These are phyloP conservation scores for Thalassophryne amazonica DNA, from an alignment of 2,797 vertebrate species.

Conservation along the genomic window DNA sequence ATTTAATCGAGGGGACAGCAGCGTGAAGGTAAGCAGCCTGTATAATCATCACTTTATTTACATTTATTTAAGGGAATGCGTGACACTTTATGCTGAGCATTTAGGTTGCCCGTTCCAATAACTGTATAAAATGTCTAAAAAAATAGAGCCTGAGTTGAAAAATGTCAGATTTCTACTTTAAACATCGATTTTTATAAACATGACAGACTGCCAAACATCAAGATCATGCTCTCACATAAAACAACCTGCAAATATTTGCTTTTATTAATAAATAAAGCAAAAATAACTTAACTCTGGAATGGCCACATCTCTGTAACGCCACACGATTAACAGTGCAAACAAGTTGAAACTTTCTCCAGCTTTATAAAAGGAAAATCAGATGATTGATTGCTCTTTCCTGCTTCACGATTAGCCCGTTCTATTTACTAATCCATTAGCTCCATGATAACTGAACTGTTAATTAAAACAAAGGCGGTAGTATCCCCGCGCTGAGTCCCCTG, in stretches of 20 bases:
- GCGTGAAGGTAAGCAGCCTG: no score
- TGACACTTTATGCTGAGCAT: no score
- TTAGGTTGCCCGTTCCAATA: no score
- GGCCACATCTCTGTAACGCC: neutral
- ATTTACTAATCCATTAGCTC: slow-evolving; percentile 47
- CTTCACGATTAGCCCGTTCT: slow-evolving; percentile 47
- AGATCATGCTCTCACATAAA: slow-evolving; percentile 15
- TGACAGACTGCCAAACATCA: slow-evolving; percentile 13
- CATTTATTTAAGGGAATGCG: no score
- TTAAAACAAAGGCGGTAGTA: slow-evolving; percentile 53
- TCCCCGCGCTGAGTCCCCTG: slow-evolving; percentile 23
- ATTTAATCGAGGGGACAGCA: no score
- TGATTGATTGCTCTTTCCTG: slow-evolving; percentile 58
- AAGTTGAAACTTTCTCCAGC: slow-evolving; percentile 21
- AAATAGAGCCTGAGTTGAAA: no score
- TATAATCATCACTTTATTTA: no score
- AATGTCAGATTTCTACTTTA: no score
- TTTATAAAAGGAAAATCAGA: slow-evolving; percentile 47
- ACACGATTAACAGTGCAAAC: neutral
- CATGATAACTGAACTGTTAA: slow-evolving; percentile 56
- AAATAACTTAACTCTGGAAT: neutral
- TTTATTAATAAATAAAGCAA: neutral
- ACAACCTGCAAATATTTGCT: neutral
- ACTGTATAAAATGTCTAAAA: no score
- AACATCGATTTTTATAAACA: no score